Base-by-base conservation (phyloP, 37 sponge, comb jelly and placozoan genomes). In the Chondrosia reniformis region DNA sequence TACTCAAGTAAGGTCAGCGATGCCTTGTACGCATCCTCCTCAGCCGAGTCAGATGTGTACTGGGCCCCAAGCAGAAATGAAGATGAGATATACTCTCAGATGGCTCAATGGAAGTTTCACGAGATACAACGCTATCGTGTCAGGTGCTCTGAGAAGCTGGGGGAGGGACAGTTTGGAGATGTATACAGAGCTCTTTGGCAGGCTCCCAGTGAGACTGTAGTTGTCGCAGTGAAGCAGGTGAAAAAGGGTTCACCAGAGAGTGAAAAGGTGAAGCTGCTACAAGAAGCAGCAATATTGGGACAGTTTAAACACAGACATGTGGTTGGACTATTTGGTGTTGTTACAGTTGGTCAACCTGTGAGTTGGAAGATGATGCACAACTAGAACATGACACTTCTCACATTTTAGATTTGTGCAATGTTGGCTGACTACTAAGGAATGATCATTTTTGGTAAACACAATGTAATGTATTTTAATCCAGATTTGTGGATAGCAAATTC, bases 251-350 rank as follows among this genome's bases (percentile, higher is more conserved):
- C 67, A 37, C 67, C 67, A 19, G 19, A 22, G 9, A 40, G 36
- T 19, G 67, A 66, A 40, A 66, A 40, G 38, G 30, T 28, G 7
- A 66, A 66, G 38, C 67, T 66, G 31, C 67, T 66, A 4, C 67
- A 66, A 34, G 67, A 66, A 34, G 67, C 67, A 34, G 67, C 67
- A 19, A 66, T 6, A 19, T 28, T 66, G 9, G 67, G 67, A 12
- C 67, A 66, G 67, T 66, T 66, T 40, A 66, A 66, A 66, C 67
- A 66, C 67, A 66, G 67, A 66, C 67, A 66, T 66, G 67, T 66
- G 22, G 67, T 66, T 19, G 19, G 39, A 8, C 38, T 66, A 40
- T 30, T 36, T 66, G 67, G 67, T 37, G 67, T 66, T 5, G 67
- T 66, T 40, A 66, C 67, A 30, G 39, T 66, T 12, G 67, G 38